These are phyloP conservation scores for Dasysyrphus tricinctus DNA, from an alignment of 2,888 invertebrate genomes.

Conservation along the genomic window DNA sequence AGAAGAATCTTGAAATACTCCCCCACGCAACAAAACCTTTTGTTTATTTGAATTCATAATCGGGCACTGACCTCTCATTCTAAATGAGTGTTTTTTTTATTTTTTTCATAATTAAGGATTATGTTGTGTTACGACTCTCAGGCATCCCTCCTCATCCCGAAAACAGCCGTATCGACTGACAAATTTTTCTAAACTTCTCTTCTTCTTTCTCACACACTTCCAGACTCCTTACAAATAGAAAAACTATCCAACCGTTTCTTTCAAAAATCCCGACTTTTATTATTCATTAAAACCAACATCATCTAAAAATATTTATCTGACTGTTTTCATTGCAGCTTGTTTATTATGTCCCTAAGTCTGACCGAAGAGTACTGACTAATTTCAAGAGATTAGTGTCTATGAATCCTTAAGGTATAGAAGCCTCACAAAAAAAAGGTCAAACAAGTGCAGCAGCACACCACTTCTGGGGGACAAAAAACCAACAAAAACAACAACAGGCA, in stretches of 20 bases:
- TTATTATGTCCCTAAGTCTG: slow-evolving; percentile 9
- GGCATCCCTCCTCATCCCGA: background rate
- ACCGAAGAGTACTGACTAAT: slow-evolving; percentile 36
- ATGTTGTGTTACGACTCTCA: slow-evolving; percentile 1
- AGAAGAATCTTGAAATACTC: background rate
- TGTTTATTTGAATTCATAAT: slow-evolving; percentile 6
- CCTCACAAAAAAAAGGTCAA: slow-evolving; percentile 54
- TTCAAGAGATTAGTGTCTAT: slow-evolving; percentile 57
- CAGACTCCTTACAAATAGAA: background rate
- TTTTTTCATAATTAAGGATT: slow-evolving; percentile 15
- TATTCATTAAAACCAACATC: slow-evolving; percentile 65
- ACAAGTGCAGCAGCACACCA: slow-evolving; percentile 52
- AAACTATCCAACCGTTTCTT: slow-evolving; percentile 1
- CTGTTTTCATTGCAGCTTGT: slow-evolving; percentile 3
- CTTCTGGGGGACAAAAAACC: slow-evolving; percentile 17
- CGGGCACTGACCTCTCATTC: slow-evolving; percentile 18
- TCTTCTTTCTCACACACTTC: background rate
- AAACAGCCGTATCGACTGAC: slow-evolving; percentile 1
- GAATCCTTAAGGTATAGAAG: slow-evolving; percentile 42
- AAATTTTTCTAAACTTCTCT: background rate
- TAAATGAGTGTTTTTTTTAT: background rate
- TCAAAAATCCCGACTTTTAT: slow-evolving; percentile 43
- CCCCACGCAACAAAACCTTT: background rate
- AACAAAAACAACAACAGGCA: slow-evolving; percentile 39
- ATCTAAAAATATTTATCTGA: slow-evolving; percentile 28